A percentile compares a stretch with the other conserved stretches of the same genome.
Conservation (phyloP, 1,140 invertebrate genomes). For the Steinernema feltiae region DNA sequence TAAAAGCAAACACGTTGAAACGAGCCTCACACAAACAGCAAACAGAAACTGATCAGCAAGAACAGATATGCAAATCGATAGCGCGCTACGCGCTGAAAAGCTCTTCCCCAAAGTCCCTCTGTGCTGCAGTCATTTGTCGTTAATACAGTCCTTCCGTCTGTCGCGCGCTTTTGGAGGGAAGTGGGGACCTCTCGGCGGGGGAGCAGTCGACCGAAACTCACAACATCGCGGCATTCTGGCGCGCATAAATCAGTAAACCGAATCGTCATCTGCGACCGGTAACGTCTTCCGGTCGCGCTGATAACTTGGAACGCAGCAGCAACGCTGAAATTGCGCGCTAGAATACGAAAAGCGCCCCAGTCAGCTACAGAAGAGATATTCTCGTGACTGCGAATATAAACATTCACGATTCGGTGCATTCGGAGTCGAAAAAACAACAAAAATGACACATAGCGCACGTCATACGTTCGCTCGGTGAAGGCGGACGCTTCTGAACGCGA, state of each 20-base stretch:
- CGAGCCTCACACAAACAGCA: background rate
- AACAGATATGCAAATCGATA: background rate
- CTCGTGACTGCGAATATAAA: background rate
- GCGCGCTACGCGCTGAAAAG: background rate
- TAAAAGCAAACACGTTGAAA: background rate
- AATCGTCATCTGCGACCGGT: too few relatives aligned
- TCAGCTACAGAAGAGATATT: too few relatives aligned
- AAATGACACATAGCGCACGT: background rate
- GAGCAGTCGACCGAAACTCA: too few relatives aligned
- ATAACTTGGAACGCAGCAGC: too few relatives aligned
- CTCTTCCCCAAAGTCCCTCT: background rate
- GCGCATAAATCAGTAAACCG: too few relatives aligned
- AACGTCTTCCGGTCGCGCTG: too few relatives aligned
- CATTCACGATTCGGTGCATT: background rate
- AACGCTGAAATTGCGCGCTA: too few relatives aligned
- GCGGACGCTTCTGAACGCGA: too few relatives aligned
- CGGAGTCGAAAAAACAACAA: background rate
- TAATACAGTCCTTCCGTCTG: background rate
- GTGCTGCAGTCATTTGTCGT: background rate
- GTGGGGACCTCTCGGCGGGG: background rate
- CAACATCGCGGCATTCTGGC: too few relatives aligned
- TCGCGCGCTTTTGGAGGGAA: background rate
- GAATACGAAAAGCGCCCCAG: too few relatives aligned
- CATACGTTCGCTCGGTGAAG: too few relatives aligned
- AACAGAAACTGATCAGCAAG: background rate